Conservation (phyloP, 1,140 invertebrate species). For the Drosophila bipectinata region DNA sequence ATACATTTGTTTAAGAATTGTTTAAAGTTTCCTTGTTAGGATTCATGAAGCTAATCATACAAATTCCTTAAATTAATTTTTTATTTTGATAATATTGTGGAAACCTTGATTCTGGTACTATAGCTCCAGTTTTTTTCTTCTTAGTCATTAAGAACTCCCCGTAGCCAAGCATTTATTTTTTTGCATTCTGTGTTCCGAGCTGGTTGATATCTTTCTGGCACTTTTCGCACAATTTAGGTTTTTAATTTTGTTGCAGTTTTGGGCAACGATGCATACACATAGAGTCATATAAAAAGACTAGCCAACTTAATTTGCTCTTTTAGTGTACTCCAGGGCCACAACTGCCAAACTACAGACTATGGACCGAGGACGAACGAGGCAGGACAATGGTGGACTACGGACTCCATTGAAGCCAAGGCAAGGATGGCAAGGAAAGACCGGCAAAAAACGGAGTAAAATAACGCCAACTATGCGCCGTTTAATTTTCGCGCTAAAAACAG, state of each 20-base stretch:
- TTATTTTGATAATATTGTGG: background rate
- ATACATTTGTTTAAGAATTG: background rate
- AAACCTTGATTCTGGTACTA: background rate
- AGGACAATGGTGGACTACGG: conserved; percentile 17
- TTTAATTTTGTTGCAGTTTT: conserved; percentile 75
- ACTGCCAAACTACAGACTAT: conserved; percentile 47
- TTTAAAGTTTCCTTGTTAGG: background rate
- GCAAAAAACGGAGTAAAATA: conserved; percentile 30
- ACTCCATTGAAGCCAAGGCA: conserved; percentile 45
- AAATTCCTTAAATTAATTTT: too few relatives aligned
- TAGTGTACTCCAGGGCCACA: conserved; percentile 74
- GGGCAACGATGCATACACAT: conserved; percentile 44
- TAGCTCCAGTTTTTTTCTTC: background rate
- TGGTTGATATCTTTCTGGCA: conserved; percentile 35
- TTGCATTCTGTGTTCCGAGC: conserved; percentile 3
- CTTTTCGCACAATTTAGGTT: conserved; percentile 63
- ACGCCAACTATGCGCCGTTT: conserved; percentile 70
- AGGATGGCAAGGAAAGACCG: conserved; percentile 27
- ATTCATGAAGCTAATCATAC: too few relatives aligned
- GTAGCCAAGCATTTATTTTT: conserved; percentile 19
- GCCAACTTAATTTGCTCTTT: conserved; percentile 80
- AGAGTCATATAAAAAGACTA: conserved; percentile 45
- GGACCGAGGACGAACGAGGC: conserved; percentile 13
- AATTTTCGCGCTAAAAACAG: conserved; percentile 65
- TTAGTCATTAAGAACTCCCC: conserved; percentile 20